phyloP scores from a whole-genome alignment of 2,113 vertebrate genomes.

The Erythrocercus mccallii region DNA sequence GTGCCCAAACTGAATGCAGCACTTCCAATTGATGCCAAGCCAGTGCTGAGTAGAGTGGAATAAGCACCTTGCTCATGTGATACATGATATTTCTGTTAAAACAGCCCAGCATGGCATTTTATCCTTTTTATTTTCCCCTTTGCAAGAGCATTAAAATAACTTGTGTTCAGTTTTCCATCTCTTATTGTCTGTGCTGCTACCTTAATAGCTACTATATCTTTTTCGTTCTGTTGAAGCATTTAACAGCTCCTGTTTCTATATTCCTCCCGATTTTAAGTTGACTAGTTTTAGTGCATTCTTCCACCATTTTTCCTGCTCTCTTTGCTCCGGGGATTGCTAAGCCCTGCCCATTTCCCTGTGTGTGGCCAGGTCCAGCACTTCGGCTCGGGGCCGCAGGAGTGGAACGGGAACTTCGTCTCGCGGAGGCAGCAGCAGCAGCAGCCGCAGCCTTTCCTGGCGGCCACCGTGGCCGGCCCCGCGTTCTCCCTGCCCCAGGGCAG shows the following conservation, averaged over 20 bases:
- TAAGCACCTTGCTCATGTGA: conserved; percentile 68
- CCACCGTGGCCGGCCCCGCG: conserved; percentile 81
- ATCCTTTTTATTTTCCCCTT: not conserved
- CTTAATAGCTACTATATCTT: not conserved
- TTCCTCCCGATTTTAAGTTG: conserved; percentile 25
- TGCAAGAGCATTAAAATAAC: conserved; percentile 37
- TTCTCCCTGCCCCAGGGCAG: conserved; percentile 93
- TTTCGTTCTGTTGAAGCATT: not conserved
- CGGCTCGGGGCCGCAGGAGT: conserved; percentile 87
- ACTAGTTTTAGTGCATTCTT: conserved; percentile 37
- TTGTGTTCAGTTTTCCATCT: conserved; percentile 42
- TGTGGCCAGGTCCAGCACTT: conserved; percentile 87
- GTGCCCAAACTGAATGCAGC: conserved; percentile 66
- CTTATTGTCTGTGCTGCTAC: conserved; percentile 35
- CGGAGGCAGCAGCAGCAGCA: conserved; percentile 82
- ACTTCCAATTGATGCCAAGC: conserved; percentile 66
- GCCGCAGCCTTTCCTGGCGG: conserved; percentile 86
- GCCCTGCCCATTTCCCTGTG: not conserved
- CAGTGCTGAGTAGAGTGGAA: conserved; percentile 66
- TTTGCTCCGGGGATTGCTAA: not conserved
- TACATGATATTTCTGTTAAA: conserved; percentile 65
- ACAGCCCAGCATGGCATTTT: conserved; percentile 58
- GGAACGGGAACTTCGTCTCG: conserved; percentile 91
- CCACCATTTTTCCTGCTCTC: not conserved
- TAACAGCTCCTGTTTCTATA: not conserved